Percentiles rank a stretch among this genome's conserved stretches.
phyloP scores from a whole-genome alignment of 2,888 invertebrate species.

The Sepioteuthis lessoniana region DNA sequence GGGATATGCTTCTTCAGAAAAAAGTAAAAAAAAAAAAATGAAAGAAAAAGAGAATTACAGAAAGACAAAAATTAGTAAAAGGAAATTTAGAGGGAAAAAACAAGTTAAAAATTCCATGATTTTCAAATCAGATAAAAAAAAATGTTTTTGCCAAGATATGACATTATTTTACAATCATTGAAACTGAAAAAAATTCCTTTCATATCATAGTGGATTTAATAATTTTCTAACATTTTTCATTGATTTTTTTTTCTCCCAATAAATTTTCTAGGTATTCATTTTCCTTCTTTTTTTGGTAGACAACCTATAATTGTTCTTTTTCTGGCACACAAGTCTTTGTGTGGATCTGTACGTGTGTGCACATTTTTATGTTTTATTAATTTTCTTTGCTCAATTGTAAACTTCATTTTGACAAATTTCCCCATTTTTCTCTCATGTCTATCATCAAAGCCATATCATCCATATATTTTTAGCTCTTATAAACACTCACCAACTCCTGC shows the following conservation, averaged over 20 bases:
- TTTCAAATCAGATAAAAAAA: neutral
- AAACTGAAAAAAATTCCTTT: neutral
- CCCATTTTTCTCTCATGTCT: neutral
- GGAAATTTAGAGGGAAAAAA: neutral
- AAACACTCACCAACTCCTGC: neutral
- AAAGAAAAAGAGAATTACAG: neutral
- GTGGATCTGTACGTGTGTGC: neutral
- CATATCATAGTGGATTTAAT: neutral
- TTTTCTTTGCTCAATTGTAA: neutral
- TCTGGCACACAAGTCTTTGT: neutral
- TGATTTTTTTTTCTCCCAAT: neutral
- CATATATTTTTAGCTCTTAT: slow-evolving; percentile 33
- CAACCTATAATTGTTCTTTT: slow-evolving; percentile 14
- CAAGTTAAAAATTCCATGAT: neutral
- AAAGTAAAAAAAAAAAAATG: neutral
- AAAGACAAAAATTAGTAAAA: neutral
- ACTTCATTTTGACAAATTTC: neutral
- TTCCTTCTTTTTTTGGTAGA: neutral
- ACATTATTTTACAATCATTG: neutral
- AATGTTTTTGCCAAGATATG: neutral
- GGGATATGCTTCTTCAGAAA: too few species aligned
- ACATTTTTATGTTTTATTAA: neutral
- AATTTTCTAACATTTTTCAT: neutral
- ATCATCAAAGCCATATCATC: neutral
- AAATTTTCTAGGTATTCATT: neutral